Evolutionary conservation across 1,140 invertebrate species (phyloP), one percentile per base, ranked within the genome.

Genomic region (Propsilocerus akamusi): DNA sequence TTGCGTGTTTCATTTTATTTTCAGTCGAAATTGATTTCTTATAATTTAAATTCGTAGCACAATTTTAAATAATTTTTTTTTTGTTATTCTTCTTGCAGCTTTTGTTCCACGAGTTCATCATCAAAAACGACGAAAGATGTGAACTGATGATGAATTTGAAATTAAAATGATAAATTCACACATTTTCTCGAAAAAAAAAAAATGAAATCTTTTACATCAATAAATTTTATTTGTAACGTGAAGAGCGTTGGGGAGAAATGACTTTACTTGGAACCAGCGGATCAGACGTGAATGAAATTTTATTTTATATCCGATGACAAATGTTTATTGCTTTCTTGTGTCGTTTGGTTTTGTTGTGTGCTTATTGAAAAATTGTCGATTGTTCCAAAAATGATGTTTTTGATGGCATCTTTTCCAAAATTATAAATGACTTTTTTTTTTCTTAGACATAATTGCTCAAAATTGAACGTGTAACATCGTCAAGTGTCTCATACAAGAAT

Each of bases 371-470:
- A 41, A 41, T 41, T 12, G 34, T 41, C 34, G 34, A 41, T 41
- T 41, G 34, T 41, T 41, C 34, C 34, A 41, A 41, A 41, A 41
- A 20, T 20, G 34, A 41, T 17, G n/a, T 41, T 41, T 41, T 41
- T 17, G 17, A 41, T 41, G 34, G 34, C n/a, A 41, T 20, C 22
- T 17, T 14, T 20, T 14, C 22, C 14, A 41, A 41, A 20, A 41
- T 41, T 41, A 41, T 41, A 41, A 41, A 41, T 41, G 34, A 41
- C 34, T 41, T 41, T 41, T 41, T 41, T n/a, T n/a, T n/a, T n/a
- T n/a, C n/a, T n/a, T n/a, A n/a, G n/a, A n/a, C n/a, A n/a, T 41
- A 41, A 41, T 41, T 41, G 34, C 34, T 17, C n/a, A 17, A 20
- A 41, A 37, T n/a, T 14, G 22, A 41, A 41, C 11, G 2, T 7